Conservation (phyloP, 2,888 invertebrate species). For the Brassicogethes aeneus region DNA sequence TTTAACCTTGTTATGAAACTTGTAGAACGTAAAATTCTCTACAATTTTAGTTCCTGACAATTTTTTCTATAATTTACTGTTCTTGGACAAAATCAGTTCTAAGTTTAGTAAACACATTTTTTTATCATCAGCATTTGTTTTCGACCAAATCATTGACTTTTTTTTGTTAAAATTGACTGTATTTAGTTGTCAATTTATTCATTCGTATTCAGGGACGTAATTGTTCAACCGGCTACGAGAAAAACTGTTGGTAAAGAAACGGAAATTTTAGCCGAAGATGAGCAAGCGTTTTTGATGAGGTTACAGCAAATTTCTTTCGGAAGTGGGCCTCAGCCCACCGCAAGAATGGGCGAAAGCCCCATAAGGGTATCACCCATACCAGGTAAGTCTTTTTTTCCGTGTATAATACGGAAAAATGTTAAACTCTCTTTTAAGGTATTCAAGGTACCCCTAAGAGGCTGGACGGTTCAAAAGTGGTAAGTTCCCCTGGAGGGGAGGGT, state of each 20-base stretch:
- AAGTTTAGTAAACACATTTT: no score
- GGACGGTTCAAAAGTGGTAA: constrained; percentile 65
- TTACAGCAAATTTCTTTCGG: constrained; percentile 65
- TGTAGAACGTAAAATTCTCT: no score
- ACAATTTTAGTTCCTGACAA: no score
- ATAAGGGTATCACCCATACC: constrained; percentile 46
- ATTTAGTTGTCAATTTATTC: no score
- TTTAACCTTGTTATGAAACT: no score
- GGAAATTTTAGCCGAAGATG: constrained; percentile 85
- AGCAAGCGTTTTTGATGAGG: constrained; percentile 77
- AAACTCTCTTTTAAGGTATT: constrained; percentile 34
- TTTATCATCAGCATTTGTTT: no score
- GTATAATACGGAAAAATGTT: no score
- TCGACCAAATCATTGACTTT: no score
- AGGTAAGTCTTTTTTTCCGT: constrained; percentile 19
- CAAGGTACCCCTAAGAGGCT: constrained; percentile 53
- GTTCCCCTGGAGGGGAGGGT: constrained; percentile 79
- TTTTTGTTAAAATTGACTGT: no score
- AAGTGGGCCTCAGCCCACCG: constrained; percentile 32
- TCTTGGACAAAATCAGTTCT: no score
- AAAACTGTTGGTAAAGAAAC: constrained; percentile 82
- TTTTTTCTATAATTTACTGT: no score
- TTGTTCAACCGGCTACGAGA: constrained; percentile 74
- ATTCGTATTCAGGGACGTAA: no score
- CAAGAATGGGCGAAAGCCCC: constrained; percentile 49